These are phyloP conservation scores for Biston betularia DNA, from an alignment of 2,888 invertebrate species.

Conservation along the genomic window DNA sequence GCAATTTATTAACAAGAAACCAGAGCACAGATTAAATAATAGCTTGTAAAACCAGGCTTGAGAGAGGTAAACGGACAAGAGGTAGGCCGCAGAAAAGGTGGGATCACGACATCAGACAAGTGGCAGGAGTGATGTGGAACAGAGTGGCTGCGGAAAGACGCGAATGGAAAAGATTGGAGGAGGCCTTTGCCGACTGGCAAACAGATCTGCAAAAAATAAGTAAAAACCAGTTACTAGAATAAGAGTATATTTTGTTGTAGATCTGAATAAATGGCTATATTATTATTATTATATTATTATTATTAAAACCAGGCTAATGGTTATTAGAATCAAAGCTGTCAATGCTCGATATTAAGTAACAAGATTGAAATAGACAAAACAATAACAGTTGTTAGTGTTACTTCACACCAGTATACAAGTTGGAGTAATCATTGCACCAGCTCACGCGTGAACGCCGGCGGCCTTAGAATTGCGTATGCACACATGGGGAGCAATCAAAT, in stretches of 20 bases:
- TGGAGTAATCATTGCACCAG: slow-evolving; percentile 59
- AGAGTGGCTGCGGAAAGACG: too few relatives aligned
- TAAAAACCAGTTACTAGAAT: too few relatives aligned
- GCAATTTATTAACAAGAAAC: slow-evolving; percentile 10
- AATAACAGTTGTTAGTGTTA: slow-evolving; percentile 52
- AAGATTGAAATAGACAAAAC: slow-evolving; percentile 39
- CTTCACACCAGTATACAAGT: slow-evolving; percentile 55
- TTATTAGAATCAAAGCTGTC: slow-evolving; percentile 15
- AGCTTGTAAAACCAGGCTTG: slow-evolving; percentile 14
- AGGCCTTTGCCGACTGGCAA: too few relatives aligned
- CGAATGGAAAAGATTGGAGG: too few relatives aligned
- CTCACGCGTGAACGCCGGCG: slow-evolving; percentile 64
- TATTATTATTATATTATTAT: too few relatives aligned
- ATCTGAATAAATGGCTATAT: too few relatives aligned
- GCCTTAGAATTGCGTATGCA: slow-evolving; percentile 60
- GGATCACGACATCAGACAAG: too few relatives aligned
- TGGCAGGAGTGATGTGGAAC: too few relatives aligned
- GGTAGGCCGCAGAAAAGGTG: too few relatives aligned
- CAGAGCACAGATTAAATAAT: background rate
- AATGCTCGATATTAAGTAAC: slow-evolving; percentile 34
- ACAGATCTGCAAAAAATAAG: too few relatives aligned
- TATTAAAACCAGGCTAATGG: slow-evolving; percentile 23
- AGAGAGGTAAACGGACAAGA: too few relatives aligned
- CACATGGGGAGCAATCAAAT: slow-evolving; percentile 36
- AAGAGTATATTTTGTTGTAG: too few relatives aligned